Evolutionary conservation across 2,797 vertebrate genomes (phyloP).

Genomic region (Fringilla coelebs): DNA sequence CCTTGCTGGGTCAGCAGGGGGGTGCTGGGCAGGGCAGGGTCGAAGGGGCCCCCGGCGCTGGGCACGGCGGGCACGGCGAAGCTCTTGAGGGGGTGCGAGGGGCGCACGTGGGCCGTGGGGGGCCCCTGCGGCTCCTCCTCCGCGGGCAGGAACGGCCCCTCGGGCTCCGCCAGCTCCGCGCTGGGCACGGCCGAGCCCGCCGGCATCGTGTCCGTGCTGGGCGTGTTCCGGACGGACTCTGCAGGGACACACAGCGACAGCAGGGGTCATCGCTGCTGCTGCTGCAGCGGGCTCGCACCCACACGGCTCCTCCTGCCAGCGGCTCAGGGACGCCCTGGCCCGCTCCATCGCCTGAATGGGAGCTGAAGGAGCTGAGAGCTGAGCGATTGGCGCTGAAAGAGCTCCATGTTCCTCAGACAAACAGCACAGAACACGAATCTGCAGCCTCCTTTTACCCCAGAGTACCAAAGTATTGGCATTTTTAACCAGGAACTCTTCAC

Average conservation of each 20-base stretch:
- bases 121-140: conserved; percentile 89
- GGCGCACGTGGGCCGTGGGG: conserved; percentile 84
- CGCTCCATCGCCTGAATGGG: accelerated
- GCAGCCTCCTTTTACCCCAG: not conserved
- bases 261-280: accelerated
- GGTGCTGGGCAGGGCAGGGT: conserved; percentile 89
- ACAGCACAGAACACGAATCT: not conserved
- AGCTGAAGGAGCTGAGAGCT: not conserved
- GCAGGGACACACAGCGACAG: not conserved
- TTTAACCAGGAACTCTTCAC: not conserved
- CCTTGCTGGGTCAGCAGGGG: conserved; percentile 91
- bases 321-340: accelerated
- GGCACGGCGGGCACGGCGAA: conserved; percentile 91
- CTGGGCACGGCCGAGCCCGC: conserved; percentile 83
- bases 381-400: not conserved
- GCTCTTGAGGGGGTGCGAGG: conserved; percentile 94
- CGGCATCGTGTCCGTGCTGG: conserved; percentile 89
- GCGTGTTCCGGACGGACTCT: conserved; percentile 94
- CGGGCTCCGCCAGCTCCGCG: conserved; percentile 85
- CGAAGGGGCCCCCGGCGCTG: conserved; percentile 76
- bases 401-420: not conserved
- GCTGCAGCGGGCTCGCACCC: accelerated
- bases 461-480: not conserved
- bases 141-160: conserved; percentile 87
- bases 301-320: not conserved